Evolutionary conservation across 2,797 vertebrate genomes (phyloP).

Genomic region (Dicrostonyx torquatus): DNA sequence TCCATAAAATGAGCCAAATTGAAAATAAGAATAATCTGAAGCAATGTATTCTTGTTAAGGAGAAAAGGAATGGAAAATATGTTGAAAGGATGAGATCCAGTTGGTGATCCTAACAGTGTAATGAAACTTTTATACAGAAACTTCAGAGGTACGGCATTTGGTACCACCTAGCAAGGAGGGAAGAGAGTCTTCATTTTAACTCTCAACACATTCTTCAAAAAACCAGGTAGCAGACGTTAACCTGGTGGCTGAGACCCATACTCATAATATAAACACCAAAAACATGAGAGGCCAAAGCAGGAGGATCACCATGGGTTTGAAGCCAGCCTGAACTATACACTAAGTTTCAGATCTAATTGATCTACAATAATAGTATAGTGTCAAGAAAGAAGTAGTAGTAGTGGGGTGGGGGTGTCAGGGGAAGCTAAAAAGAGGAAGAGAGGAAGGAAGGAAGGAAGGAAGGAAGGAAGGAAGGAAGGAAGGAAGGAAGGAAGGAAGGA

Average conservation of each 20-base stretch:
- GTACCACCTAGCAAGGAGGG: not conserved
- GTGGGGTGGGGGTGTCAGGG: not conserved
- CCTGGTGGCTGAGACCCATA: not conserved
- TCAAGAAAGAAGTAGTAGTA: not conserved
- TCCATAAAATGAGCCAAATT: not conserved
- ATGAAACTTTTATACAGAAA: not conserved
- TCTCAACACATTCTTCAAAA: not conserved
- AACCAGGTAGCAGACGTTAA: not conserved
- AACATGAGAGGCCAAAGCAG: not conserved
- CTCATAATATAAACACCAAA: too few species aligned
- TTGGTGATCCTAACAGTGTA: not conserved
- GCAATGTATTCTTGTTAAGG: not conserved
- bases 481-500: accelerated
- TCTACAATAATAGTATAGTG: not conserved
- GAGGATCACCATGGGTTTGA: not conserved
- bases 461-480: too few species aligned
- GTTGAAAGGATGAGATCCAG: not conserved
- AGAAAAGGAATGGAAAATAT: not conserved
- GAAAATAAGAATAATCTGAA: not conserved
- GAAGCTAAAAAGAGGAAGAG: not conserved
- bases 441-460: accelerated
- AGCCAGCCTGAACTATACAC: not conserved
- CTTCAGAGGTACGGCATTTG: not conserved
- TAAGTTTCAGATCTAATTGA: not conserved
- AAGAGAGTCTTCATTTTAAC: not conserved